Percentiles rank a stretch among this genome's conserved stretches.
These are phyloP conservation scores for Scaptomyza pallida DNA, from an alignment of 1,140 invertebrate genomes.

Conservation along the genomic window DNA sequence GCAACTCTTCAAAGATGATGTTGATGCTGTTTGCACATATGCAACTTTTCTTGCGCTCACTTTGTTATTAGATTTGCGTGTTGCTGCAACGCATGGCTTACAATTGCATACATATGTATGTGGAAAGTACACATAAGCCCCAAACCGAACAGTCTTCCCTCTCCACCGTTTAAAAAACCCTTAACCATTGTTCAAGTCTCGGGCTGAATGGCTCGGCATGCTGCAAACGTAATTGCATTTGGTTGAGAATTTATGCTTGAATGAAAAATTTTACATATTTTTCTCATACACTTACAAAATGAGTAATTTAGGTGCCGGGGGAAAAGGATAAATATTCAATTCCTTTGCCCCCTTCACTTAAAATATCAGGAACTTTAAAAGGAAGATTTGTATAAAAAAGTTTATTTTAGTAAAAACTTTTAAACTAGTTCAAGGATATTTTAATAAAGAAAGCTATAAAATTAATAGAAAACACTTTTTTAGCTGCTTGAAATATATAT, in stretches of 20 bases:
- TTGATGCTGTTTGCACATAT: conserved; percentile 35
- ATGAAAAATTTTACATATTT: conserved; percentile 36
- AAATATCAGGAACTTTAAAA: too few species aligned
- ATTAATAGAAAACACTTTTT: too few species aligned
- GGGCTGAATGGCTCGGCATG: not conserved
- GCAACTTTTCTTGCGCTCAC: conserved; percentile 52
- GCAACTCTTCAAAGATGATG: conserved; percentile 47
- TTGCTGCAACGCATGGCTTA: conserved; percentile 6
- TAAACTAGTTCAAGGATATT: too few species aligned
- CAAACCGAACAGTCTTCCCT: not conserved
- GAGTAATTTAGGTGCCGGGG: not conserved
- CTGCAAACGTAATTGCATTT: conserved; percentile 75
- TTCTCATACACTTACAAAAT: conserved; percentile 27
- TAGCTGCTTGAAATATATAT: too few species aligned
- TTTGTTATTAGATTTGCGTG: conserved; percentile 74
- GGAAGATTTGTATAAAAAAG: too few species aligned
- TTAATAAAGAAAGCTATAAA: too few species aligned
- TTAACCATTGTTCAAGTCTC: conserved; percentile 1
- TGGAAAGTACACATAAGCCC: too few species aligned
- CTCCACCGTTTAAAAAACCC: not conserved
- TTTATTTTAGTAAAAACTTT: too few species aligned
- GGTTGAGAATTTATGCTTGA: conserved; percentile 65
- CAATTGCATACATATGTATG: not conserved
- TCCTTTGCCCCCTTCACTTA: too few species aligned
- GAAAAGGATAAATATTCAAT: too few species aligned